Evolutionary conservation across 2,797 vertebrate species (phyloP).

Genomic region (Saxicola maurus): DNA sequence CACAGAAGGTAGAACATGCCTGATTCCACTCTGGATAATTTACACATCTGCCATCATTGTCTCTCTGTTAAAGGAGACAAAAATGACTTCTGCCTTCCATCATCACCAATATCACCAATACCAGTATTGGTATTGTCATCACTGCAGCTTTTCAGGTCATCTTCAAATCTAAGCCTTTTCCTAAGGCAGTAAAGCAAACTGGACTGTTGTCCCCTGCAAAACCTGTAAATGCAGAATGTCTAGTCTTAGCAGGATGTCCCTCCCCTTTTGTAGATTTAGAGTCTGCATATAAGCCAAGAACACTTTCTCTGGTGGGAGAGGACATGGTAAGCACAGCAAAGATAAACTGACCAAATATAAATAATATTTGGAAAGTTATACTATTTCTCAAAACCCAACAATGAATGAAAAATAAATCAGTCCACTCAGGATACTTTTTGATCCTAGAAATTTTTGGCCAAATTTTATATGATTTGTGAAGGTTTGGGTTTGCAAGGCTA

Average conservation of each 20-base stretch:
- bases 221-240: not conserved
- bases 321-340: not conserved
- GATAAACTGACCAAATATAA: not conserved
- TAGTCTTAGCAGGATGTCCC: not conserved
- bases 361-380: not conserved
- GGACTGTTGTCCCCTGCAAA: not conserved
- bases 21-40: not conserved
- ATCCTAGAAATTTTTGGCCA: not conserved
- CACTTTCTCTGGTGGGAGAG: not conserved
- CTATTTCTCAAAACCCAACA: not conserved
- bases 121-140: not conserved
- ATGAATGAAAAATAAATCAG: not conserved
- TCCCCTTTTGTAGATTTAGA: not conserved
- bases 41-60: not conserved
- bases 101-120: not conserved
- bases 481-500: not conserved
- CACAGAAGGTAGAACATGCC: not conserved
- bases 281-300: not conserved
- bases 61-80: not conserved
- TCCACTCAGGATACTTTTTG: not conserved
- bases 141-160: not conserved
- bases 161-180: not conserved
- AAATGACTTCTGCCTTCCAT: not conserved
- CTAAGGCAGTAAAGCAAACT: not conserved
- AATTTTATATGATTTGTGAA: not conserved